Percentiles rank a stretch among this genome's conserved stretches.
phyloP scores from a whole-genome alignment of 1,140 invertebrate genomes.

The Pemphigus obesinymphae region DNA sequence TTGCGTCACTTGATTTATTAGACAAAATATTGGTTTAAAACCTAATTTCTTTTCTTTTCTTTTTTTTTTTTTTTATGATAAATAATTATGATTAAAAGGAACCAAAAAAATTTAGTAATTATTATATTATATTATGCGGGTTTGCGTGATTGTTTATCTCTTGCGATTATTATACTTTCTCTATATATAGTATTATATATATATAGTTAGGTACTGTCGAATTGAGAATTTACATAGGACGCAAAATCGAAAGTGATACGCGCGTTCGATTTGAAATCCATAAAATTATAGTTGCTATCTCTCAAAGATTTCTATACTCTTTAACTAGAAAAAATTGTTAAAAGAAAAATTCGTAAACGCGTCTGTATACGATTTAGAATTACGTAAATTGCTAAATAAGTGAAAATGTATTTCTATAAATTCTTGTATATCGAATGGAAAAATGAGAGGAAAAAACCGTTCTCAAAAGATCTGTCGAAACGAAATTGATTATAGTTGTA shows the following conservation, averaged over 20 bases:
- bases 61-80: no score
- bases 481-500: not conserved
- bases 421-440: not conserved
- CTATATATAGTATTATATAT: no score
- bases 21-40: not conserved
- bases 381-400: not conserved
- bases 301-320: not conserved
- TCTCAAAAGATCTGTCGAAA: not conserved
- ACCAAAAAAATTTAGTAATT: no score
- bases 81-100: not conserved
- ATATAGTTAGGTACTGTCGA: no score
- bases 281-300: not conserved
- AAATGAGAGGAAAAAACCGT: not conserved
- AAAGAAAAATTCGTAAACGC: not conserved
- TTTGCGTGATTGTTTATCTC: conserved; percentile 6
- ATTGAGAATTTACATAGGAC: not conserved
- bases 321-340: not conserved
- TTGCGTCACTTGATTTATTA: not conserved
- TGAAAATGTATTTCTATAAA: not conserved
- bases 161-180: no score
- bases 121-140: not conserved
- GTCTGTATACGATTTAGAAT: no score
- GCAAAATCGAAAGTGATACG: conserved; percentile 1
- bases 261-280: not conserved
- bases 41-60: no score